Evolutionary conservation across 2,113 vertebrate species (phyloP), one percentile per base, ranked within the genome.

Genomic region (Corynorhinus townsendii): DNA sequence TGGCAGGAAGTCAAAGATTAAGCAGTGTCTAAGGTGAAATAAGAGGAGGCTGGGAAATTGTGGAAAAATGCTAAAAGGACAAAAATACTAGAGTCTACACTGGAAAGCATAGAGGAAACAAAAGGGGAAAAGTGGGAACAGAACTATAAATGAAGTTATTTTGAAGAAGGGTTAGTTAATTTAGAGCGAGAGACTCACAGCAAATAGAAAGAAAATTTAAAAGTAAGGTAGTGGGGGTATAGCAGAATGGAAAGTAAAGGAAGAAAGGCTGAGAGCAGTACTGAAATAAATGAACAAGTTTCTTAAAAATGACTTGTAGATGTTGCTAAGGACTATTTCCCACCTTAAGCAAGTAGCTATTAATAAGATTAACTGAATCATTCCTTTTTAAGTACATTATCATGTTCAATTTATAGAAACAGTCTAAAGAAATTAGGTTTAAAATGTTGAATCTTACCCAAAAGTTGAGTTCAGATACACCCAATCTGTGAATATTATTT

Each of bases 401-500:
- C 43, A 66, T 75, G 81, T 26, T 85, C 3, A 75, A 3, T 66
- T 66, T 91, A 69, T 40, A 93, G 15, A 96, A 93, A 95, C 79
- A 52, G 28, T 77, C 59, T 59, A 33, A 91, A 68, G 1, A 90
- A 89, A 84, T 15, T 66, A 1, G 71, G 0, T 66, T 92, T 56
- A 71, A 96, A 86, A 84, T 16, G 0, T 45, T 86, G 95, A 96
- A 35, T 1, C 99, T 97, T 98, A 99, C 99, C 99, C 99, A 99
- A 38, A 97, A 86, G 86, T 97, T 71, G 45, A 99, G 45, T 94
- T 98, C 98, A 81, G 98, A 98, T 94, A 89, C 97, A 94, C 97
- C 97, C 69, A 97, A 92, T 96, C 97, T 98, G 80, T 98, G 92
- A 85, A 99, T 96, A 89, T 97, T 97, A 90, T 98, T 98, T 97